These are phyloP conservation scores for Ditula angustiorana DNA, from an alignment of 2,888 invertebrate species.

Conservation along the genomic window DNA sequence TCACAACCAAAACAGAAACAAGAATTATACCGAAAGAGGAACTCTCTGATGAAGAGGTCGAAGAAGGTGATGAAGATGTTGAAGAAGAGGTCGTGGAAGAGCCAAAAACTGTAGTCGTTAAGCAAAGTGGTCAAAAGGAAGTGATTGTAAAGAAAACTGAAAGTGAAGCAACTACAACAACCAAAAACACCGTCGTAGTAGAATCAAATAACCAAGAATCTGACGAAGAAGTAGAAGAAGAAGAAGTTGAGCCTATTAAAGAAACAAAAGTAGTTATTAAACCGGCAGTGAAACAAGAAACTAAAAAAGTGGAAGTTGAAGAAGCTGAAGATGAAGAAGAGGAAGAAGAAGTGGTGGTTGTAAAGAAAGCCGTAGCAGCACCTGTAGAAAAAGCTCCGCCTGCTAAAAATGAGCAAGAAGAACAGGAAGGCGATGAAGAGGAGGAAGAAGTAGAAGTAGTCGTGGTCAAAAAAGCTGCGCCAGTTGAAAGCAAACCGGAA, in stretches of 20 bases:
- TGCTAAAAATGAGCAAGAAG: slow-evolving; percentile 41
- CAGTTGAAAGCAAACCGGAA: slow-evolving; percentile 42
- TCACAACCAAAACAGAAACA: slow-evolving; percentile 76
- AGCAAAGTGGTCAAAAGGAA: slow-evolving; percentile 54
- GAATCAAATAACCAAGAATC: slow-evolving; percentile 48
- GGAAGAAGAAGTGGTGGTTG: slow-evolving; percentile 37
- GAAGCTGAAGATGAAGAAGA: slow-evolving; percentile 42
- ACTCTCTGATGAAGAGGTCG: slow-evolving; percentile 48
- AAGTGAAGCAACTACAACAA: slow-evolving; percentile 64
- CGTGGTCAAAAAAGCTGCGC: slow-evolving; percentile 38
- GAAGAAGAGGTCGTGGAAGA: slow-evolving; percentile 59
- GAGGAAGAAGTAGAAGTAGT: slow-evolving; percentile 45
- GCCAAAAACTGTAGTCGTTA: slow-evolving; percentile 46
- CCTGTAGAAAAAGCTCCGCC: slow-evolving; percentile 36
- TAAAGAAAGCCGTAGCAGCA: slow-evolving; percentile 36
- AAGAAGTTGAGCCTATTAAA: slow-evolving; percentile 56
- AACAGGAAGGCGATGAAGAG: slow-evolving; percentile 46
- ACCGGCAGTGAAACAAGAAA: slow-evolving; percentile 43
- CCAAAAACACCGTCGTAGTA: slow-evolving; percentile 68
- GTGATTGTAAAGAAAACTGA: slow-evolving; percentile 67
- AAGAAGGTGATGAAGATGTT: slow-evolving; percentile 57
- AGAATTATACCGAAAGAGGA: slow-evolving; percentile 71
- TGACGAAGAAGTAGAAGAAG: slow-evolving; percentile 50
- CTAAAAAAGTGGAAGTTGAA: slow-evolving; percentile 38
- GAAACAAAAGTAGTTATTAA: slow-evolving; percentile 55